phyloP scores from a whole-genome alignment of 2,113 vertebrate species.

The Malurus elegans region DNA sequence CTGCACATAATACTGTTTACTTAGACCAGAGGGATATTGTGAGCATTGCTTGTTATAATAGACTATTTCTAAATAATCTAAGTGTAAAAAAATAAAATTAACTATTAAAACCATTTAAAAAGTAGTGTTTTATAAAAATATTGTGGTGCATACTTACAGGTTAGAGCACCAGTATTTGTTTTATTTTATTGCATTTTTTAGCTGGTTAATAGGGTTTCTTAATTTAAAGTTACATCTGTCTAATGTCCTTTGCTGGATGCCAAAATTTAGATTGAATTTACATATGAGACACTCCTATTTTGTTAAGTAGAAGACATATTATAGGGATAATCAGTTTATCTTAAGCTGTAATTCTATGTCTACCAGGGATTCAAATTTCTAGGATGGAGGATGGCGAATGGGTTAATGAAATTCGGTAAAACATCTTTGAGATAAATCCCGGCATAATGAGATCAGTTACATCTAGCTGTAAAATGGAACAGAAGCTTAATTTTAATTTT shows the following conservation, averaged over 20 bases:
- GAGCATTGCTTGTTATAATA: background rate
- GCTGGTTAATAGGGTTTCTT: background rate
- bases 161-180: background rate
- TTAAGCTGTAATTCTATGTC: slow-evolving; percentile 57
- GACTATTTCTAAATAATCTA: background rate
- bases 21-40: background rate
- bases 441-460: slow-evolving; percentile 54
- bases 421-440: slow-evolving; percentile 48
- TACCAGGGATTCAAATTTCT: slow-evolving; percentile 65
- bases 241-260: slow-evolving; percentile 4
- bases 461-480: slow-evolving; percentile 45
- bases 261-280: slow-evolving; percentile 48
- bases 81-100: background rate
- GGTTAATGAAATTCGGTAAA: slow-evolving; percentile 47
- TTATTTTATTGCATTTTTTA: background rate
- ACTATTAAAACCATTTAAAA: background rate
- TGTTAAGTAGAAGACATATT: slow-evolving; percentile 45
- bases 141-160: background rate
- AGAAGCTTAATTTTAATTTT: slow-evolving; percentile 43
- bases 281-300: slow-evolving; percentile 52
- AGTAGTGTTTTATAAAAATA: background rate
- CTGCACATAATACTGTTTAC: background rate
- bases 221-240: background rate
- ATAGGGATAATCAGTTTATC: slow-evolving; percentile 60
- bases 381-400: slow-evolving; percentile 23